Evolutionary conservation across 2,113 vertebrate species (phyloP), one percentile per base, ranked within the genome.

Genomic region (Nematolebias whitei): DNA sequence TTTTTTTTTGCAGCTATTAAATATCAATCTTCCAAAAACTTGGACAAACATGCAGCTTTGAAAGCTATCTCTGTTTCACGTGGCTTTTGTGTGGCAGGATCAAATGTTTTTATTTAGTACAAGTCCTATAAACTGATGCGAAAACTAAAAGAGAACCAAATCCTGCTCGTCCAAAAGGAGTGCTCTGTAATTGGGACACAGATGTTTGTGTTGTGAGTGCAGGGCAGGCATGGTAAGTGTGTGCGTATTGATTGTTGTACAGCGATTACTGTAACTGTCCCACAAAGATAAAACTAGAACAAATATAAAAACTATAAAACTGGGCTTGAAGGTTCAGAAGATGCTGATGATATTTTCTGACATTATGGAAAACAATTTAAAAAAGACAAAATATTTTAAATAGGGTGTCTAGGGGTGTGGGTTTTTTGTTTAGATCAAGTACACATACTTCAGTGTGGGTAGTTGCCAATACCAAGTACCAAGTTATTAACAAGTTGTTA

Each of bases 21-120:
- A 68, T 55, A 29, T 82, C 43, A 55, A 20, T 35, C 39, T 64
- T 49, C 50, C 75, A 48, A 70, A 80, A 63, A 48, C 58, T 38
- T 68, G 51, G 44, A 54, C 5, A 38, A 26, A 61, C 29, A 38
- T 1, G 9, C 4, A 35, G 22, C 41, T 43, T 14, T 41, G 8
- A 40, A 68, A 57, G 47, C 48, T 10, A 51, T 73, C 18, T 45
- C 35, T 43, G 4, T 50, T 68, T 26, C 29, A 18, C 32, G 22
- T 40, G 24, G 38, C 13, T 20, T 66, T 19, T 49, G 18, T 18
- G 14, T 1, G 12, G 4, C 5, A 2, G 5, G 5, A 35, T 10
- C 32, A 35, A 35, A 35, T 35, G 32, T 35, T 35, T 35, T 35
- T 35, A 2, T 35, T 5, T 35, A 8, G 15, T 41, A 11, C 3